Evolutionary conservation across 2,888 invertebrate genomes (phyloP).

Genomic region (Megalurothrips usitatus): DNA sequence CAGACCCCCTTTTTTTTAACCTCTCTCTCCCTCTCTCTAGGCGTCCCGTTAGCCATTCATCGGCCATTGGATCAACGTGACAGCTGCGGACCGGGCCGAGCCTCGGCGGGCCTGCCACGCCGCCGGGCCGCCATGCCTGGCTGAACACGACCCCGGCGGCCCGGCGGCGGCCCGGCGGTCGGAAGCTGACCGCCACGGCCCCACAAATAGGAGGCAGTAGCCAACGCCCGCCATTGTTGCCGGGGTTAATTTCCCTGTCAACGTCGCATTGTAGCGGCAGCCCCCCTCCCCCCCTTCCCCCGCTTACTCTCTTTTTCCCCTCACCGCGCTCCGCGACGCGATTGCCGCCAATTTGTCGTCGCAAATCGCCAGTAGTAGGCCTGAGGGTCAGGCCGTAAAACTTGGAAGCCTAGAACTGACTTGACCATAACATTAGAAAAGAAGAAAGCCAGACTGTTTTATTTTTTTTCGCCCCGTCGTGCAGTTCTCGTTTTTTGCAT

Average conservation of each 20-base stretch:
- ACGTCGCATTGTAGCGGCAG: background rate
- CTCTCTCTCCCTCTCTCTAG: too few relatives aligned
- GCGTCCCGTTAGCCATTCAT: background rate
- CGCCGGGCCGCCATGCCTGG: background rate
- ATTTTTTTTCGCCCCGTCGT: too few relatives aligned
- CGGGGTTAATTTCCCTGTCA: conserved; percentile 8
- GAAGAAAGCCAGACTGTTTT: too few relatives aligned
- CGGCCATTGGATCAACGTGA: background rate
- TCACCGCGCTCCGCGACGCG: background rate
- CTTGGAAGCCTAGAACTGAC: too few relatives aligned
- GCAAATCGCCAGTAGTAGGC: background rate
- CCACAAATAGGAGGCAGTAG: background rate
- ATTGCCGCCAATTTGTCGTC: background rate
- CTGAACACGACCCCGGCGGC: background rate
- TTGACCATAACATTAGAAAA: too few relatives aligned
- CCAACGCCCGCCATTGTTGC: background rate
- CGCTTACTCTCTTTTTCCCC: too few relatives aligned
- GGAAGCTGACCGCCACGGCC: too few relatives aligned
- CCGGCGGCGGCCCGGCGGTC: background rate
- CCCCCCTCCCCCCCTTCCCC: too few relatives aligned
- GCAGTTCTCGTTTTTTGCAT: too few relatives aligned
- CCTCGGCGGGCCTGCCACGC: too few relatives aligned
- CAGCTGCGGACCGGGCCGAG: background rate
- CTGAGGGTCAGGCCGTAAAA: too few relatives aligned
- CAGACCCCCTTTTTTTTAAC: too few relatives aligned